phyloP scores from a whole-genome alignment of 53 echinoderm and acorn worm species.

The Arbacia lixula region DNA sequence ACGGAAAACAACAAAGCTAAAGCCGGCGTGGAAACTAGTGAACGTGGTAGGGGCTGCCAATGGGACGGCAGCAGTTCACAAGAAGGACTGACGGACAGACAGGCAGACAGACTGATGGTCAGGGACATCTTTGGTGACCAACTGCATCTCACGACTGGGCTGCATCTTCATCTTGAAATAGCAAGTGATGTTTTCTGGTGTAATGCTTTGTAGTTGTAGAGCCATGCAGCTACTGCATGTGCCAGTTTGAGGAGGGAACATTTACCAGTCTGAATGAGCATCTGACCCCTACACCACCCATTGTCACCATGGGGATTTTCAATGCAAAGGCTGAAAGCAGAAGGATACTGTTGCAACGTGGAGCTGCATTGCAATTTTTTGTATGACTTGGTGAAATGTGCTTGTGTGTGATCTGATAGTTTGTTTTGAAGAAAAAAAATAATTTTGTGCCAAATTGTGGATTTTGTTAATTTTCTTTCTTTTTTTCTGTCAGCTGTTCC shows the following conservation, averaged over 20 bases:
- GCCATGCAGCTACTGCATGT: too few relatives aligned
- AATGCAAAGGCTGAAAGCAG: conserved; percentile 35
- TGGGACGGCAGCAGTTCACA: conserved; percentile 23
- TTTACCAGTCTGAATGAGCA: not conserved
- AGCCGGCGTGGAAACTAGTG: conserved; percentile 35
- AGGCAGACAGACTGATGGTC: too few relatives aligned
- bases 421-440: conserved; percentile 3
- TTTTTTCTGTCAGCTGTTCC: too few relatives aligned
- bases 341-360: conserved; percentile 4
- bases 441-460: conserved; percentile 5
- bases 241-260: not conserved
- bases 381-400: not conserved
- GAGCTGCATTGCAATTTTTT: not conserved
- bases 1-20: conserved; percentile 20
- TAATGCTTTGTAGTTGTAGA: too few relatives aligned
- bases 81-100: conserved; percentile 36
- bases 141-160: too few relatives aligned
- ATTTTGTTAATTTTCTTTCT: not conserved
- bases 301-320: not conserved
- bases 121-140: too few relatives aligned
- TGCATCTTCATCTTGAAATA: too few relatives aligned
- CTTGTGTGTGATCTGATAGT: not conserved
- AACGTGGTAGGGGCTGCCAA: conserved; percentile 43
- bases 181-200: too few relatives aligned
- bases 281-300: not conserved